Conservation (phyloP, 2,888 invertebrate genomes). For the Apamea anceps region DNA sequence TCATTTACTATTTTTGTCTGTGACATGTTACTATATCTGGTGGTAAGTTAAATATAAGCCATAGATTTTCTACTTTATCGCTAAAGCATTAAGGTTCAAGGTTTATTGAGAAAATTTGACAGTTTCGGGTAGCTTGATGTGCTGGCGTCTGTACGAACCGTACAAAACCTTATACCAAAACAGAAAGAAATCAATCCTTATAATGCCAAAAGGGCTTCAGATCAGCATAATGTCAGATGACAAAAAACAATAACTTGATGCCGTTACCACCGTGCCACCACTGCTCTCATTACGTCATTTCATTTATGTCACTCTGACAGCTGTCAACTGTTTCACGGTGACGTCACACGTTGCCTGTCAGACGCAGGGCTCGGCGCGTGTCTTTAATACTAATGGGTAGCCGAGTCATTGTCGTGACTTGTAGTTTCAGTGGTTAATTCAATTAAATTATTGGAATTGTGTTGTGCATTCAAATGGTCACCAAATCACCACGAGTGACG, state of each 20-base stretch:
- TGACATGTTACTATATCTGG: too few species aligned
- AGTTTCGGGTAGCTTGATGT: too few species aligned
- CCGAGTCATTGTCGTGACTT: conserved; percentile 42
- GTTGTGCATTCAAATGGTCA: neutral
- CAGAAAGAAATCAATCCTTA: neutral
- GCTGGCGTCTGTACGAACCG: too few species aligned
- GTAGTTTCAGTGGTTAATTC: conserved; percentile 29
- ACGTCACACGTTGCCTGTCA: conserved; percentile 10
- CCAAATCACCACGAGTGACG: too few species aligned
- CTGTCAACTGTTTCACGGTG: conserved; percentile 42
- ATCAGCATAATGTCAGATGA: neutral
- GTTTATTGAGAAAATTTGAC: too few species aligned
- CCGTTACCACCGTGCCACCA: neutral
- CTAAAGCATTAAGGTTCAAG: too few species aligned
- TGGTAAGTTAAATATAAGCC: too few species aligned
- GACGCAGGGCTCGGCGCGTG: conserved; percentile 33
- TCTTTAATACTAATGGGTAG: conserved; percentile 20
- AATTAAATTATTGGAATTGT: conserved; percentile 6
- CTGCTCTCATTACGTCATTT: conserved; percentile 11
- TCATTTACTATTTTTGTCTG: too few species aligned
- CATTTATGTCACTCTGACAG: conserved; percentile 43
- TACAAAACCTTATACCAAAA: neutral
- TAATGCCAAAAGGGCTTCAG: neutral
- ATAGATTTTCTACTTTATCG: too few species aligned
- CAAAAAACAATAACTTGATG: neutral